A percentile compares a stretch with the other conserved stretches of the same genome.
Conservation (phyloP, 2,113 vertebrate genomes). For the Acrocephalus arundinaceus region DNA sequence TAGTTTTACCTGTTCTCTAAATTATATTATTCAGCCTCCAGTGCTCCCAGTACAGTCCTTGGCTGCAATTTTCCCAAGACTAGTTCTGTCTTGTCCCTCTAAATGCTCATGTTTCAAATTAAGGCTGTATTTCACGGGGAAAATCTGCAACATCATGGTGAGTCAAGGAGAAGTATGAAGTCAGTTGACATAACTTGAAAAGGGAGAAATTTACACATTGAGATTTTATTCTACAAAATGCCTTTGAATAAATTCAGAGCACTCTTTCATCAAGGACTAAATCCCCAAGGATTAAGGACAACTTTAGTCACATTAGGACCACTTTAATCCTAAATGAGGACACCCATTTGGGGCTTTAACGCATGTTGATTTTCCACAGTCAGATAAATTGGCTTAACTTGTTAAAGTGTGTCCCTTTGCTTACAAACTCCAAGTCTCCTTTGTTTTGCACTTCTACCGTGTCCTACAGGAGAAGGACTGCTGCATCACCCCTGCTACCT, state of each 20-base stretch:
- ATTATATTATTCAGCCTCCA: background rate
- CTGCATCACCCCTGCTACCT: background rate
- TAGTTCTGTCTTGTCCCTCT: background rate
- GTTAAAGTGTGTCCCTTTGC: background rate
- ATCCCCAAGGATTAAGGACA: conserved; percentile 1
- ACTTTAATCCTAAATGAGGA: background rate
- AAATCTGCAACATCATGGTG: background rate
- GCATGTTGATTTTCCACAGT: background rate
- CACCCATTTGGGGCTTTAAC: background rate
- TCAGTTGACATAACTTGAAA: background rate
- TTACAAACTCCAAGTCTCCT: background rate
- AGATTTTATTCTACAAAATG: background rate
- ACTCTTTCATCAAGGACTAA: background rate
- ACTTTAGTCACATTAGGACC: conserved; percentile 20
- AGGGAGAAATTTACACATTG: background rate
- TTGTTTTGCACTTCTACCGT: background rate
- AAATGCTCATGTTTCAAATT: background rate
- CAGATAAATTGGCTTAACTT: conserved; percentile 1
- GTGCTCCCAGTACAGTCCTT: background rate
- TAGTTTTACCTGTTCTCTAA: background rate
- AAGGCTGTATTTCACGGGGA: background rate
- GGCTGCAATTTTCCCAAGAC: background rate
- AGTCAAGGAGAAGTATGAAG: background rate
- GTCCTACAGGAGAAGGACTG: conserved; percentile 4
- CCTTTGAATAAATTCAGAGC: background rate